phyloP scores from a whole-genome alignment of 1,140 invertebrate species.

The Ostrea denselamellosa region DNA sequence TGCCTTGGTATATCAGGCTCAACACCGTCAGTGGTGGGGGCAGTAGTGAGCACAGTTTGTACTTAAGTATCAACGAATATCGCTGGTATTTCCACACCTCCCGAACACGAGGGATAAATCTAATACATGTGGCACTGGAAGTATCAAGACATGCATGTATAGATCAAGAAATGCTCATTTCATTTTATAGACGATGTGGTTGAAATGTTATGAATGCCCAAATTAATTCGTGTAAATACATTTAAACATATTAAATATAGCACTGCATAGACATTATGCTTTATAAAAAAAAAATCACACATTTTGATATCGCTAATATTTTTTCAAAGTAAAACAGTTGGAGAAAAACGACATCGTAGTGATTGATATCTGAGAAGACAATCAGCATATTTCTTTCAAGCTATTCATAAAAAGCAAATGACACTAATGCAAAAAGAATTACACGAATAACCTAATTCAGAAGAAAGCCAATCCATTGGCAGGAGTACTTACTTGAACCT shows the following conservation, averaged over 20 bases:
- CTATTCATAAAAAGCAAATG: background rate
- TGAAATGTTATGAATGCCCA: too few species aligned
- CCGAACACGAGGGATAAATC: slow-evolving; percentile 95
- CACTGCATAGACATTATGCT: too few species aligned
- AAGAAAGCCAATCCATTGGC: background rate
- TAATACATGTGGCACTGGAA: slow-evolving; percentile 93
- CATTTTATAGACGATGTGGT: too few species aligned
- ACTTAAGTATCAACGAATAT: slow-evolving; percentile 98
- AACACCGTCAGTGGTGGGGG: slow-evolving; percentile 96
- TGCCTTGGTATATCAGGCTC: slow-evolving; percentile 91
- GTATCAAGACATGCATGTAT: background rate
- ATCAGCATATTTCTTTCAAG: too few species aligned
- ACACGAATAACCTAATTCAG: background rate
- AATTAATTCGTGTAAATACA: too few species aligned
- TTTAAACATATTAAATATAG: too few species aligned
- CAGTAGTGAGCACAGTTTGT: slow-evolving; percentile 96
- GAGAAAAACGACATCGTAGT: too few species aligned
- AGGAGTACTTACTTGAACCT: slow-evolving; percentile 89
- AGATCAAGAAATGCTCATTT: background rate
- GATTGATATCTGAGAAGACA: too few species aligned
- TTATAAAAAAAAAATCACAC: too few species aligned
- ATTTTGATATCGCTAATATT: too few species aligned
- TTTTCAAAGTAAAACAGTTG: too few species aligned
- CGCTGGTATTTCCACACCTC: slow-evolving; percentile 99
- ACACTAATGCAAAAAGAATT: background rate